These are phyloP conservation scores for Odocoileus hemionus DNA, from an alignment of 2,113 vertebrate species.

Conservation along the genomic window DNA sequence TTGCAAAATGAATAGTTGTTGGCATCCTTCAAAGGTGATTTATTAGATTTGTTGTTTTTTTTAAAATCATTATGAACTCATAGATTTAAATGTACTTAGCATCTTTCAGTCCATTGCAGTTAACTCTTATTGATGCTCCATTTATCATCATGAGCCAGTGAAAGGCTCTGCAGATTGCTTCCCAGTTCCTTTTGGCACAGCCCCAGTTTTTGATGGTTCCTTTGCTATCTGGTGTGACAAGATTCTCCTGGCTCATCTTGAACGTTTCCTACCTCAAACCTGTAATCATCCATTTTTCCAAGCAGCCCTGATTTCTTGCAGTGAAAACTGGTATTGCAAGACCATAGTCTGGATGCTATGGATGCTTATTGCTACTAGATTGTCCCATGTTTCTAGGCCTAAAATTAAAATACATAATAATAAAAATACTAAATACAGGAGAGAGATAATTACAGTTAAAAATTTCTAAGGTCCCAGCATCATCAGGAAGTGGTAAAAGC, in stretches of 20 bases:
- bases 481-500: not conserved
- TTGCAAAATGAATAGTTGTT: conserved; percentile 4
- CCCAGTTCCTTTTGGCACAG: not conserved
- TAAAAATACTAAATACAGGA: not conserved
- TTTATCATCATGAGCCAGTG: not conserved
- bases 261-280: not conserved
- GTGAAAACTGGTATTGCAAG: not conserved
- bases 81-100: not conserved
- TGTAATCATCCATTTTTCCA: not conserved
- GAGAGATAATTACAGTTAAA: not conserved
- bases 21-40: not conserved
- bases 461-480: not conserved
- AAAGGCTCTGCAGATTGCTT: not conserved
- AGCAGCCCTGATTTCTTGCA: not conserved
- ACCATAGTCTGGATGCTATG: not conserved
- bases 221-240: not conserved
- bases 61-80: not conserved
- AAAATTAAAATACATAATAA: not conserved
- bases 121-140: not conserved
- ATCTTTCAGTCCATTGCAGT: not conserved
- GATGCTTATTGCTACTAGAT: not conserved
- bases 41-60: not conserved
- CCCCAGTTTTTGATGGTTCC: not conserved
- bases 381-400: not conserved
- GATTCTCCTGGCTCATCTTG: not conserved